Percentiles rank a stretch among this genome's conserved stretches.
These are phyloP conservation scores for Amorpha juglandis DNA, from an alignment of 2,888 invertebrate genomes.

Conservation along the genomic window DNA sequence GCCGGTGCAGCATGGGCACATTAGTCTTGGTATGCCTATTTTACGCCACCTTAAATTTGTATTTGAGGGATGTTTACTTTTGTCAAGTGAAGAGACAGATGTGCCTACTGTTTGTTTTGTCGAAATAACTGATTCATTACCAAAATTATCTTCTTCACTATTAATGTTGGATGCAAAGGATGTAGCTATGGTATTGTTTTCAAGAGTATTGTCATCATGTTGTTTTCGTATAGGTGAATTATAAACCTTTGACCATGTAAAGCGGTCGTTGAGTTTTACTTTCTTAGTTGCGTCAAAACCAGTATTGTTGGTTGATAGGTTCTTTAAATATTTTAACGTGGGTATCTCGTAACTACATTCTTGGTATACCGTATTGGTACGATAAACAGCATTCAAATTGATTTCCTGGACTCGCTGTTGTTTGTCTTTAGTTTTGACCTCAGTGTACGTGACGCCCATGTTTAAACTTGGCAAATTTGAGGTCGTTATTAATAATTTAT, in stretches of 20 bases:
- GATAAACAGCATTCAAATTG: slow-evolving; percentile 47
- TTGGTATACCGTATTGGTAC: slow-evolving; percentile 59
- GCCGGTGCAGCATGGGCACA: slow-evolving; percentile 69
- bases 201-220: background rate
- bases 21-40: slow-evolving; percentile 46
- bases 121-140: slow-evolving; percentile 29
- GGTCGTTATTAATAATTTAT: background rate
- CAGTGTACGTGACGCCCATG: slow-evolving; percentile 48
- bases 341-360: slow-evolving; percentile 56
- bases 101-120: slow-evolving; percentile 45
- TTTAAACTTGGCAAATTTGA: slow-evolving; percentile 27
- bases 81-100: slow-evolving; percentile 46
- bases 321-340: slow-evolving; percentile 18
- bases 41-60: slow-evolving; percentile 42
- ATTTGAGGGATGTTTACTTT: slow-evolving; percentile 32
- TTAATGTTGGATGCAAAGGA: background rate
- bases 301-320: slow-evolving; percentile 17
- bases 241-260: slow-evolving; percentile 61
- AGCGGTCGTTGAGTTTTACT: slow-evolving; percentile 36
- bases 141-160: slow-evolving; percentile 1
- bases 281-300: slow-evolving; percentile 32
- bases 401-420: slow-evolving; percentile 42
- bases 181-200: background rate
- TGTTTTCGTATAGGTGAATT: slow-evolving; percentile 49
- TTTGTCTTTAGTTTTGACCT: slow-evolving; percentile 38